These are phyloP conservation scores for Sialis fuliginosa DNA, from an alignment of 2,888 invertebrate species.

Conservation along the genomic window DNA sequence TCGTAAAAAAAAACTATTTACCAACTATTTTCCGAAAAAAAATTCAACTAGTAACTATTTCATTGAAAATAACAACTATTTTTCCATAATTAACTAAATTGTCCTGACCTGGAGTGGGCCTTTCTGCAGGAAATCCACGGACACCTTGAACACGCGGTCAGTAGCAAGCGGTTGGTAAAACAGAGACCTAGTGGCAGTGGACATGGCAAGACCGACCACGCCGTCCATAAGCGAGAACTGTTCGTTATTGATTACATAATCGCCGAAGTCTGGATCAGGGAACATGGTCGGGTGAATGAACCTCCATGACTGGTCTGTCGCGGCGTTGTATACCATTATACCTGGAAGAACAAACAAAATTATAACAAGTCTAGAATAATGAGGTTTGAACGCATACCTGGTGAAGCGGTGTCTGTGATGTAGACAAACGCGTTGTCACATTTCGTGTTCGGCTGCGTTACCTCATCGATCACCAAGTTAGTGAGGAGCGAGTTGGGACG, in stretches of 20 bases:
- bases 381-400: slow-evolving; percentile 32
- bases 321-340: slow-evolving; percentile 45
- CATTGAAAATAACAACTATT: no score
- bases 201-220: slow-evolving; percentile 49
- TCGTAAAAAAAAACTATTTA: no score
- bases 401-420: slow-evolving; percentile 66
- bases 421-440: slow-evolving; percentile 68
- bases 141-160: slow-evolving; percentile 58
- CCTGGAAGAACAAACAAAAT: slow-evolving; percentile 18
- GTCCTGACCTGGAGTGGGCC: slow-evolving; percentile 39
- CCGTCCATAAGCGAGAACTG: slow-evolving; percentile 57
- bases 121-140: slow-evolving; percentile 50
- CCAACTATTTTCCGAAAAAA: no score
- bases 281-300: slow-evolving; percentile 69
- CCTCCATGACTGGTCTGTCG: slow-evolving; percentile 62
- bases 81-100: no score
- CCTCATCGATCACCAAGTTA: slow-evolving; percentile 63
- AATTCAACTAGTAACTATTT: no score
- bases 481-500: slow-evolving; percentile 62
- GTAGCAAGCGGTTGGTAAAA: slow-evolving; percentile 61
- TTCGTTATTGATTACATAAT: slow-evolving; percentile 50
- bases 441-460: slow-evolving; percentile 35
- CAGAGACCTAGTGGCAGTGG: slow-evolving; percentile 39
- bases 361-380: no score
- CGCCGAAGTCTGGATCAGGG: slow-evolving; percentile 64